These are phyloP conservation scores for Hoplias malabaricus DNA, from an alignment of 2,113 vertebrate genomes.

Conservation along the genomic window DNA sequence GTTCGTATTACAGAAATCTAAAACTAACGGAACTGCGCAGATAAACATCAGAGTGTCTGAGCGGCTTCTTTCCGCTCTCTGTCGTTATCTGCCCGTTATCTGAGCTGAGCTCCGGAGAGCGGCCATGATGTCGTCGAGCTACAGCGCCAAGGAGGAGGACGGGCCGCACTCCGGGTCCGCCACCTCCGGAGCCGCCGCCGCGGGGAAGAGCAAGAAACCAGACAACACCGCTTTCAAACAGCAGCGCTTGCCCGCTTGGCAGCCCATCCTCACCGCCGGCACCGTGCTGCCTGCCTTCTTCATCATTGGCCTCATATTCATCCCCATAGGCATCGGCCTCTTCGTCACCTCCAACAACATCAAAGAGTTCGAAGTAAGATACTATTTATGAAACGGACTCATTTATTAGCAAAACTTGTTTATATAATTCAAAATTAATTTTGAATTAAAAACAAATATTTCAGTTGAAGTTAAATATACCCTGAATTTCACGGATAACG, in stretches of 20 bases:
- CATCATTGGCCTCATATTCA: constrained; percentile 94
- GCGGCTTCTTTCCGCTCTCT: no score
- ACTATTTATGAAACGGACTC: no score
- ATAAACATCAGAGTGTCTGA: background rate
- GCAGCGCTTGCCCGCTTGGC: constrained; percentile 94
- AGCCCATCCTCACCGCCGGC: constrained; percentile 92
- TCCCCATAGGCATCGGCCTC: constrained; percentile 94
- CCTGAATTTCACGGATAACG: no score
- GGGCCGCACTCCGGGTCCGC: constrained; percentile 63
- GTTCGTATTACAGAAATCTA: background rate
- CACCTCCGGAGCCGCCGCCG: constrained; percentile 62
- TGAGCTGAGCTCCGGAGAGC: constrained; percentile 35
- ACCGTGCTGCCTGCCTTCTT: constrained; percentile 95
- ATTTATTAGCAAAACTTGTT: no score
- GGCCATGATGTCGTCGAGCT: constrained; percentile 86
- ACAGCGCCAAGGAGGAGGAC: constrained; percentile 89
- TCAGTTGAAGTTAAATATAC: no score
- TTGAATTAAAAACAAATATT: no score
- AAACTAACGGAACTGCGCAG: background rate
- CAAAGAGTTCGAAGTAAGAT: constrained; percentile 86
- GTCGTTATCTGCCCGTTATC: no score
- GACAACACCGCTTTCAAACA: constrained; percentile 97
- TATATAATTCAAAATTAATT: no score
- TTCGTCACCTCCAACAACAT: constrained; percentile 96
- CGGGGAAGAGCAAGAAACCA: constrained; percentile 84